Conservation (phyloP, 2,113 vertebrate genomes). For the Burhinus oedicnemus region DNA sequence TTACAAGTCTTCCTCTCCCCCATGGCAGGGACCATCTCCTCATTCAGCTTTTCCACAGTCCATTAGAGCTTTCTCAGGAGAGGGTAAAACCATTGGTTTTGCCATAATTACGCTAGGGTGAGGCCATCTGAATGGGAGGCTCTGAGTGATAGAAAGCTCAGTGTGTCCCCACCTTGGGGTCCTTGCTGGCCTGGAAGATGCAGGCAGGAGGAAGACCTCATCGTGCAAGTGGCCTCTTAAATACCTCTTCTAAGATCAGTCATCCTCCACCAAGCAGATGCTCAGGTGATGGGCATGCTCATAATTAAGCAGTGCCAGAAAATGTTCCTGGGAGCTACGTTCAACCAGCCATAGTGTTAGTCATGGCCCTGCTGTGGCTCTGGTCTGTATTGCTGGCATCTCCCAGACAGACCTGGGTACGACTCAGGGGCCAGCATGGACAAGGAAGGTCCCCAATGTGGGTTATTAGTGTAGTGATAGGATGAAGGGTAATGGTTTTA, state of each 20-base stretch:
- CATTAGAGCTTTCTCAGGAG: background rate
- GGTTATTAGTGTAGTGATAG: background rate
- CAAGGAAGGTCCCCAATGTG: accelerated
- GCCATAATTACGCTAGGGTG: background rate
- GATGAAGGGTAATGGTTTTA: background rate
- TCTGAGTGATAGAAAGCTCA: background rate
- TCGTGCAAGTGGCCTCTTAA: background rate
- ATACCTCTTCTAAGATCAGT: background rate
- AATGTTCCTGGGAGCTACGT: background rate
- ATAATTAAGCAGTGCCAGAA: background rate
- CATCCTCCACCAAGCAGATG: background rate
- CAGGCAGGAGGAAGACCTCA: background rate
- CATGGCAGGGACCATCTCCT: background rate
- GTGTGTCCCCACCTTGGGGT: background rate
- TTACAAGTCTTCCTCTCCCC: background rate
- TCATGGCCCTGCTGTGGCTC: accelerated
- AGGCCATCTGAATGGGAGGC: background rate
- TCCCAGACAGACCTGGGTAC: background rate
- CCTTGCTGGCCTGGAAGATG: background rate
- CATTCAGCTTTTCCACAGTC: background rate
- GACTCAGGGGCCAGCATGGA: background rate
- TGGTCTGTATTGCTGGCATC: background rate
- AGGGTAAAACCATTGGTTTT: accelerated
- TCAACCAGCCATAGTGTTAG: background rate
- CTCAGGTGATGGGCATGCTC: background rate